These are phyloP conservation scores for Selenia dentaria DNA, from an alignment of 2,888 invertebrate species.

Conservation along the genomic window DNA sequence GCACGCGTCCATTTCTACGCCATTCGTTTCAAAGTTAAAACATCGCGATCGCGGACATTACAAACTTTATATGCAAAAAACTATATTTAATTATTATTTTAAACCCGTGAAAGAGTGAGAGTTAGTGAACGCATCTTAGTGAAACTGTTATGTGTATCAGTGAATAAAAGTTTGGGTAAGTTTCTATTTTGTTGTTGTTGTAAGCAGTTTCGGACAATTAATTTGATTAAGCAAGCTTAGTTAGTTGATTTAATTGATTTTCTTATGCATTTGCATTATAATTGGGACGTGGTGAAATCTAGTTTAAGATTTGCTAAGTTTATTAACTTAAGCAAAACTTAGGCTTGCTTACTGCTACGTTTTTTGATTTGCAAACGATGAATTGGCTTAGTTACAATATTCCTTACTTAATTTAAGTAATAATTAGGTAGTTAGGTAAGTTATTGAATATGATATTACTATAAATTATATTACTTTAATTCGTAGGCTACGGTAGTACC, in stretches of 20 bases:
- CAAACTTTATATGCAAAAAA: conserved; percentile 1
- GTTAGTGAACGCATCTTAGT: conserved; percentile 28
- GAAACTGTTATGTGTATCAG: conserved; percentile 20
- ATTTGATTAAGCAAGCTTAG: conserved; percentile 29
- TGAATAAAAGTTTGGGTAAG: conserved; percentile 33
- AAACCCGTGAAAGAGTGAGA: conserved; percentile 22
- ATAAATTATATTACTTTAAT: too few relatives aligned
- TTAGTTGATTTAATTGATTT: conserved; percentile 27
- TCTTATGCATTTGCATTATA: conserved; percentile 21
- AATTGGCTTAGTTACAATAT: too few relatives aligned
- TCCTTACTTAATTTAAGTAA: too few relatives aligned
- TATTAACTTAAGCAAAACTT: too few relatives aligned
- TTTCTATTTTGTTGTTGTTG: conserved; percentile 20
- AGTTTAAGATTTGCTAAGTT: too few relatives aligned
- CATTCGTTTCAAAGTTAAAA: not conserved
- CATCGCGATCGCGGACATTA: conserved; percentile 13
- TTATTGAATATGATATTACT: too few relatives aligned
- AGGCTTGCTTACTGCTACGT: too few relatives aligned
- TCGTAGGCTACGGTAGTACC: too few relatives aligned
- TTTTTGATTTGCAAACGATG: too few relatives aligned
- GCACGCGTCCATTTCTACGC: conserved; percentile 7
- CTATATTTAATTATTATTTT: conserved; percentile 8
- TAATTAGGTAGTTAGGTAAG: too few relatives aligned
- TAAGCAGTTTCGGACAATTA: conserved; percentile 26
- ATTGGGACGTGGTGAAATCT: conserved; percentile 26